phyloP scores from a whole-genome alignment of 1,140 invertebrate genomes.

The Pachypeltis micranthus region DNA sequence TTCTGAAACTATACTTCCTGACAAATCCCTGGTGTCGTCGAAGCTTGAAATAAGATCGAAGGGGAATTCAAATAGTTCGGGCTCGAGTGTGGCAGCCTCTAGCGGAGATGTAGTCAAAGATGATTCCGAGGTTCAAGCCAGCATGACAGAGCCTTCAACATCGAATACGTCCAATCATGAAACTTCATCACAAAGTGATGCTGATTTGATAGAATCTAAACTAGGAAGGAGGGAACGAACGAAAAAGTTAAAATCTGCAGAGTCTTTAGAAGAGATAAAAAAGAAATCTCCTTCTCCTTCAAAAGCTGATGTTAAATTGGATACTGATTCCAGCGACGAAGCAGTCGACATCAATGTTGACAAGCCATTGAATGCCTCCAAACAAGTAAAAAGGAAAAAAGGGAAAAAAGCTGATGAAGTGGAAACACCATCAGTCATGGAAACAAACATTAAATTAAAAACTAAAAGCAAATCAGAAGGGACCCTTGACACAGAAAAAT shows the following conservation, averaged over 20 bases:
- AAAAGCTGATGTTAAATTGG: constrained; percentile 1
- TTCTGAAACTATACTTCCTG: too few relatives aligned
- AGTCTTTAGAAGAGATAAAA: not conserved
- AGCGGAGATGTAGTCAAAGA: too few relatives aligned
- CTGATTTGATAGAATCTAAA: not conserved
- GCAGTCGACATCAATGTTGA: constrained; percentile 7
- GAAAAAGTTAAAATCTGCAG: not conserved
- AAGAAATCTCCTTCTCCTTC: constrained; percentile 7
- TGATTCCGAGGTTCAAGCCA: not conserved
- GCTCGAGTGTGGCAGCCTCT: too few relatives aligned
- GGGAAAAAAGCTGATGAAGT: constrained; percentile 7
- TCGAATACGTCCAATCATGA: not conserved
- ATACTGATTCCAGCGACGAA: constrained; percentile 26
- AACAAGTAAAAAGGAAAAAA: constrained; percentile 20
- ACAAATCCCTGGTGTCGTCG: too few relatives aligned
- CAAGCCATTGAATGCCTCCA: not conserved
- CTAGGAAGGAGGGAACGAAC: not conserved
- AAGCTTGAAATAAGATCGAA: too few relatives aligned
- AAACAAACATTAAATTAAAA: not conserved
- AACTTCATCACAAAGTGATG: not conserved
- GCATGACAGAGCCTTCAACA: not conserved
- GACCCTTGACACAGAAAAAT: constrained; percentile 5
- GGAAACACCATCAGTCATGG: not conserved
- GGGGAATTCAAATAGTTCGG: too few relatives aligned
- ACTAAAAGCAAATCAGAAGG: constrained; percentile 13